These are phyloP conservation scores for Tipula unca DNA, from an alignment of 2,888 invertebrate species.

Conservation along the genomic window DNA sequence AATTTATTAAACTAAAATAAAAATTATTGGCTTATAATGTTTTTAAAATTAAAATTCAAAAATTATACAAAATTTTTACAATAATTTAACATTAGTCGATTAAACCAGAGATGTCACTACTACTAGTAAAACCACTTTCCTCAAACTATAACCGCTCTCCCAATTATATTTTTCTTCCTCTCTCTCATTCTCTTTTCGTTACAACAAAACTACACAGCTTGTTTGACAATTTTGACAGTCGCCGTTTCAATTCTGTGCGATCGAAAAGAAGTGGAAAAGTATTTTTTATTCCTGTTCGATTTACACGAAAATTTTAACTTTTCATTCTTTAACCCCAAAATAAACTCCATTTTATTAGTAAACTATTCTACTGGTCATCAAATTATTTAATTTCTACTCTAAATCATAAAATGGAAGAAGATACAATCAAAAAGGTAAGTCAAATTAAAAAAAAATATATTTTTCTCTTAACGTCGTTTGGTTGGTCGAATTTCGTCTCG, in stretches of 20 bases:
- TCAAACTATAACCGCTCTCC: neutral
- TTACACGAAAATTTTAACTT: neutral
- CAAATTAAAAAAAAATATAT: neutral
- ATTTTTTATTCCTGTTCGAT: neutral
- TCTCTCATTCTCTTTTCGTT: neutral
- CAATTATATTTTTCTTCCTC: neutral
- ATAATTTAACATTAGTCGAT: neutral
- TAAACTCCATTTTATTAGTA: neutral
- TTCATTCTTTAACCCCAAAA: neutral
- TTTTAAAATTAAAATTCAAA: too few relatives aligned
- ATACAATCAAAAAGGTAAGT: conserved; percentile 18
- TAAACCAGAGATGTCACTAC: neutral
- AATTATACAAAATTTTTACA: too few relatives aligned
- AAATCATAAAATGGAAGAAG: conserved; percentile 14
- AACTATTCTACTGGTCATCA: neutral
- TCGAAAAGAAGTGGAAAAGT: neutral
- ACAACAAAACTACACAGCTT: neutral
- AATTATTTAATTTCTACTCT: neutral
- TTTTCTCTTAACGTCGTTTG: neutral
- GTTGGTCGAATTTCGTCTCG: neutral
- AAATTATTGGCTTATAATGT: too few relatives aligned
- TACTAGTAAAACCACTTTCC: too few relatives aligned
- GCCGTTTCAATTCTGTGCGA: neutral
- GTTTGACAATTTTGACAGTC: neutral
- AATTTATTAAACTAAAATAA: too few relatives aligned